Evolutionary conservation across 2,888 invertebrate species (phyloP), one percentile per base, ranked within the genome.

Genomic region (Patella ulyssiponensis): DNA sequence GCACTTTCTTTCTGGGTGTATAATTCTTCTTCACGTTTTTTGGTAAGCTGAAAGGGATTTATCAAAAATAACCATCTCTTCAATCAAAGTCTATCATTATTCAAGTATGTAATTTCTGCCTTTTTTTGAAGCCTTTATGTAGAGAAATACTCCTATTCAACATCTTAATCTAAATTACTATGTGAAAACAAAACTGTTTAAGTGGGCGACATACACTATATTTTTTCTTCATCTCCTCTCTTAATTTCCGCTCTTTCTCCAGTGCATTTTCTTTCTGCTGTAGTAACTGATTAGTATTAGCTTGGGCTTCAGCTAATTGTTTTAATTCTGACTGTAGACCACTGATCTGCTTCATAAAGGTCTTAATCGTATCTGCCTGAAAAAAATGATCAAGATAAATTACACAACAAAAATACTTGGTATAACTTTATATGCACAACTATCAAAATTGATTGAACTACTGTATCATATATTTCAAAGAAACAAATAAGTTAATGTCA

Each of bases 281-380:
- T 11, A 89, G 77, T 14, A 89, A 80, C 27, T 84, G 83, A 11
- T 86, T 85, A 5, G 88, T 88, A 73, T 88, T 86, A 17, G 81
- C 71, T 79, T 90, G 89, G 12, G 88, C 86, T 27, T 86, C 83
- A 7, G 89, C 88, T 33, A 90, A 84, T 51, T 86, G 82, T 69
- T 86, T 81, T 14, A 91, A 73, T 81, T 91, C 91, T 2, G 85
- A 83, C 81, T 90, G 90, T 4, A 91, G 86, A 0, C 85, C 82
- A 27, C 84, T 81, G 56, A 91, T 90, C 87, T 90, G 90, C 53
- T 72, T 78, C 85, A 91, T 86, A 79, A 91, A 90, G 27, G 81
- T 84, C 52, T 84, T 81, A 17, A 90, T 90, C 80, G 88, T 87
- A 78, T 88, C 86, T 2, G 87, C 87, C 88, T 90, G 80, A 33